phyloP scores from a whole-genome alignment of 2,888 invertebrate species.

The Plebejus melissa region DNA sequence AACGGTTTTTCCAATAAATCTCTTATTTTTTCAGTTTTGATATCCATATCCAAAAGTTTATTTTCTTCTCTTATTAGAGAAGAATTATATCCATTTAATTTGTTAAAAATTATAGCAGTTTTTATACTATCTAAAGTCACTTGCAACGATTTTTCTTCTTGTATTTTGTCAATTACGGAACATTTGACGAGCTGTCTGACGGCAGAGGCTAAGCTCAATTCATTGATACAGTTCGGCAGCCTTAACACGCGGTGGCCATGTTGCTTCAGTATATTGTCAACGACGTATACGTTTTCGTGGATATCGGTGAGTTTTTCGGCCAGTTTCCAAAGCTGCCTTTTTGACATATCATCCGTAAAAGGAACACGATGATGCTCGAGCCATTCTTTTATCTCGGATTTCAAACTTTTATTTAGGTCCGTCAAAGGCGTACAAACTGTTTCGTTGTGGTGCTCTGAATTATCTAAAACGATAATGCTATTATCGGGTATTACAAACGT shows the following conservation, averaged over 20 bases:
- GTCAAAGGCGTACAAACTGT: conserved; percentile 26
- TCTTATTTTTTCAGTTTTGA: conserved; percentile 26
- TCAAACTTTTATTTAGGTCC: conserved; percentile 27
- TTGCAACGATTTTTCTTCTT: neutral
- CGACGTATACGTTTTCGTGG: conserved; percentile 27
- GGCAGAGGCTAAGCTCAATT: conserved; percentile 29
- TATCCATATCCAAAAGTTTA: conserved; percentile 28
- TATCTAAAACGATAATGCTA: conserved; percentile 31
- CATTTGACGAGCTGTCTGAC: conserved; percentile 19
- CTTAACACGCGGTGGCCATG: conserved; percentile 31
- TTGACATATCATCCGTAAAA: conserved; percentile 26
- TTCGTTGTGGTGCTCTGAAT: conserved; percentile 29
- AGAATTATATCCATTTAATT: conserved; percentile 17
- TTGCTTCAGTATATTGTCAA: conserved; percentile 31
- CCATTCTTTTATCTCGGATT: conserved; percentile 32
- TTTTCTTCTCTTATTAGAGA: conserved; percentile 29
- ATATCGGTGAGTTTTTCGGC: conserved; percentile 30
- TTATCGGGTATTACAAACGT: conserved; percentile 14
- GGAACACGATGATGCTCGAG: conserved; percentile 31
- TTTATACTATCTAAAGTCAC: neutral
- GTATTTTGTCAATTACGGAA: neutral
- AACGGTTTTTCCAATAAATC: conserved; percentile 21
- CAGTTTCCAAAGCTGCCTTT: conserved; percentile 29
- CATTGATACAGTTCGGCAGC: conserved; percentile 32
- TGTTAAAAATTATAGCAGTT: neutral